These are phyloP conservation scores for Thamnophis sirtalis DNA, from an alignment of 2,113 vertebrate genomes.

Conservation along the genomic window DNA sequence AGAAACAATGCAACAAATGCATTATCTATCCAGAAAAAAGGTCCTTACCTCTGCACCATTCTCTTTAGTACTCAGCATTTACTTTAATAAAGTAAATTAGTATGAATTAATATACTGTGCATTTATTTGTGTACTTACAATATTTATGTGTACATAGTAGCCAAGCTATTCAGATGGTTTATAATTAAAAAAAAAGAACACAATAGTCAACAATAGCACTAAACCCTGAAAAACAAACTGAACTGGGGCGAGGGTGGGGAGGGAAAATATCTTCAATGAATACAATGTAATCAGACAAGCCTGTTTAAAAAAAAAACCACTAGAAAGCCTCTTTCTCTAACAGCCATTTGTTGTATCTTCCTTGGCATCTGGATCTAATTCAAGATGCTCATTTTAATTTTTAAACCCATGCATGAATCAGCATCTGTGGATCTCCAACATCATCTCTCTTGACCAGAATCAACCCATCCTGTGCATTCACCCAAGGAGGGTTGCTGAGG, in stretches of 20 bases:
- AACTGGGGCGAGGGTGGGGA: too few species aligned
- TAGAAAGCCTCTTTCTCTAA: neutral
- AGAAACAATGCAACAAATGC: conserved; percentile 43
- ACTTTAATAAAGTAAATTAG: conserved; percentile 37
- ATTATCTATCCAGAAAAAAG: conserved; percentile 39
- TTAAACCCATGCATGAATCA: neutral
- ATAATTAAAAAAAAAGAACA: neutral
- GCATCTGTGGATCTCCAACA: neutral
- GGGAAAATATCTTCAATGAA: neutral
- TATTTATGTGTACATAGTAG: neutral
- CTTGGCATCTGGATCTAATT: neutral
- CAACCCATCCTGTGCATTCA: neutral
- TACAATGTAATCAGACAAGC: neutral
- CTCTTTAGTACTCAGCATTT: conserved; percentile 27
- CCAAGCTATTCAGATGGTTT: neutral
- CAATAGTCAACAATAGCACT: neutral
- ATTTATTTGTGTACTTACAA: neutral
- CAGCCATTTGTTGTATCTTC: neutral
- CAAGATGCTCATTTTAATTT: neutral
- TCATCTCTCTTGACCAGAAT: neutral
- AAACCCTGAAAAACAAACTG: neutral
- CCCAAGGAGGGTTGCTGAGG: neutral
- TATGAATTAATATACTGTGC: conserved; percentile 15
- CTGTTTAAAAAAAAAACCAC: neutral
- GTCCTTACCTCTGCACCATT: conserved; percentile 26